Percentiles rank a stretch among this genome's conserved stretches.
Evolutionary conservation across 2,888 invertebrate species (phyloP).

Genomic region (Augiades crinisus): DNA sequence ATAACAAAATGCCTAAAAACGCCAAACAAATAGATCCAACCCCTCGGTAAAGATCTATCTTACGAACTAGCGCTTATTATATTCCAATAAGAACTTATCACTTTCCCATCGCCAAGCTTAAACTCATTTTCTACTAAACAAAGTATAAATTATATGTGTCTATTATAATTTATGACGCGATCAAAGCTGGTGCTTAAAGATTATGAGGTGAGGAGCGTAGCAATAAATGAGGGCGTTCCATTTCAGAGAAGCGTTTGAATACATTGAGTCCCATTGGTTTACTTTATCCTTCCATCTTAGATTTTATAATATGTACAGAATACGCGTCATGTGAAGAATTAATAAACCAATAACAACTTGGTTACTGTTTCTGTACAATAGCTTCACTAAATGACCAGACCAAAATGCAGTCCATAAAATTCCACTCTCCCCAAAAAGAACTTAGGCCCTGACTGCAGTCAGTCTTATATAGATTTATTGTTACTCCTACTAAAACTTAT

Average conservation of each 20-base stretch:
- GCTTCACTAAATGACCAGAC: too few species aligned
- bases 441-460: too few species aligned
- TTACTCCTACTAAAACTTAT: too few species aligned
- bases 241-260: background rate
- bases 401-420: too few species aligned
- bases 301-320: too few species aligned
- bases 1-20: too few species aligned
- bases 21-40: background rate
- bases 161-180: conserved; percentile 15
- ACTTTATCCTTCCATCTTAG: too few species aligned
- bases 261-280: background rate
- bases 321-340: too few species aligned
- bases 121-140: conserved; percentile 10
- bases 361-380: too few species aligned
- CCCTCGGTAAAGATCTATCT: conserved; percentile 6
- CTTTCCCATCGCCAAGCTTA: conserved; percentile 4
- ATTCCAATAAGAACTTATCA: background rate
- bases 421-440: too few species aligned
- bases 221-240: background rate
- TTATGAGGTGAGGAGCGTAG: background rate
- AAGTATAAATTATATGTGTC: background rate
- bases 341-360: too few species aligned
- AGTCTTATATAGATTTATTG: too few species aligned
- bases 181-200: background rate
- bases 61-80: conserved; percentile 2